Base-by-base conservation (phyloP, 2,888 invertebrate genomes). In the Oxystoma pomonae region DNA sequence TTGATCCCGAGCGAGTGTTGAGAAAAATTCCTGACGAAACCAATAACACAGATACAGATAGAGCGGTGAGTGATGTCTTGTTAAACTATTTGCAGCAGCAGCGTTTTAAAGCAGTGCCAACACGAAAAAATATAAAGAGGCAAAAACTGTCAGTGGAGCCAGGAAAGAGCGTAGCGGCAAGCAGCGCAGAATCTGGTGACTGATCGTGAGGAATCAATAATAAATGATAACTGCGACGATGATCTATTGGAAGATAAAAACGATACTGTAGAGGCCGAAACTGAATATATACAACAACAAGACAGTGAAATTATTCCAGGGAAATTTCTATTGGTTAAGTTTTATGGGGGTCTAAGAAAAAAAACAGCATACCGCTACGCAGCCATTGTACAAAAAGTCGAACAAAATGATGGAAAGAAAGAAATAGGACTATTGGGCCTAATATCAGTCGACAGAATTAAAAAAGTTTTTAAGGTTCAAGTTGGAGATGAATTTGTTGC, bases 1-100 rank as follows among this genome's bases (percentile, higher is more conserved):
- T 66, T 20, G 59, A 67, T 61, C 66, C 66, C 21, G 68, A 68
- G 20, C 61, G 65, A 61, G 68, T 67, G 59, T 59, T 68, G 35
- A 57, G 35, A 12, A 57, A 64, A 58, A 57, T 64, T 55, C 53
- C 61, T 58, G 58, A 12, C 16, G 50, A 50, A 50, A n/a, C n/a
- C n/a, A n/a, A n/a, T n/a, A n/a, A n/a, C n/a, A n/a, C n/a, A n/a
- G n/a, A 61, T 35, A 21, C 53, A 22, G 20, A 55, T 20, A 55
- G 17, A 53, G 49, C 35, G 53, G 53, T 65, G 16, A 57, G 59
- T 49, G 49, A 66, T 18, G 49, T 55, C 51, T 58, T 66, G 49
- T n/a, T 59, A 49, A 58, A 60, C 55, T 67, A 67, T 62, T 62
- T 67, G 21, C 64, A 66, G 59, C 16, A 67, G 58, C 64, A 67